These are phyloP conservation scores for Pempheris klunzingeri DNA, from an alignment of 2,797 vertebrate species.

Conservation along the genomic window DNA sequence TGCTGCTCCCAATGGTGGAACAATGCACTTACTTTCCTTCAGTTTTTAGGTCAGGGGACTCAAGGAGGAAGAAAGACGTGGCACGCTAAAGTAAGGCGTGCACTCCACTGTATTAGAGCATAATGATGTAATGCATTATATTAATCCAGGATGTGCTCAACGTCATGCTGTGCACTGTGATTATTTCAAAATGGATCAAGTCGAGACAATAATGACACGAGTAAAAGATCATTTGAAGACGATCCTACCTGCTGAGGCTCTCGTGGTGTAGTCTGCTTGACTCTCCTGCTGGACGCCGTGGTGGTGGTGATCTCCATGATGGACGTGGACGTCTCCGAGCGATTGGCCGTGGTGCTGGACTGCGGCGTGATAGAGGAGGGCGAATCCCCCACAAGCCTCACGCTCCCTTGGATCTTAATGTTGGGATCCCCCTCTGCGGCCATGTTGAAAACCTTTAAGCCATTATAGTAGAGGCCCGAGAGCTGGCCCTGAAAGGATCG, in stretches of 20 bases:
- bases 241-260: conserved; percentile 93
- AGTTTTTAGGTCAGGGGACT: conserved; percentile 53
- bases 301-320: conserved; percentile 96
- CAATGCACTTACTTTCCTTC: conserved; percentile 49
- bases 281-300: conserved; percentile 91
- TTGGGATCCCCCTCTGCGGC: conserved; percentile 97
- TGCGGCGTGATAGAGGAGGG: conserved; percentile 96
- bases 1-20: conserved; percentile 46
- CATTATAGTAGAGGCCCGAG: conserved; percentile 99
- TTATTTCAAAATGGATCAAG: conserved; percentile 35
- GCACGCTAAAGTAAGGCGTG: conserved; percentile 25
- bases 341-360: conserved; percentile 96
- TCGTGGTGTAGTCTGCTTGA: conserved; percentile 92
- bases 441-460: conserved; percentile 99
- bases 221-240: conserved; percentile 3
- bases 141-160: conserved; percentile 40
- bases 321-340: conserved; percentile 96
- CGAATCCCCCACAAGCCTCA: conserved; percentile 97
- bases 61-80: conserved; percentile 40
- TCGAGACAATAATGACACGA: conserved; percentile 17
- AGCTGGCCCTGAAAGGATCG: conserved; percentile 99
- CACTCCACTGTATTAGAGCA: conserved; percentile 15
- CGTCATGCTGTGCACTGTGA: conserved; percentile 21
- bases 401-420: conserved; percentile 95
- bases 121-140: conserved; percentile 24